These are phyloP conservation scores for Fragum sueziense DNA, from an alignment of 2,888 invertebrate genomes.

Conservation along the genomic window DNA sequence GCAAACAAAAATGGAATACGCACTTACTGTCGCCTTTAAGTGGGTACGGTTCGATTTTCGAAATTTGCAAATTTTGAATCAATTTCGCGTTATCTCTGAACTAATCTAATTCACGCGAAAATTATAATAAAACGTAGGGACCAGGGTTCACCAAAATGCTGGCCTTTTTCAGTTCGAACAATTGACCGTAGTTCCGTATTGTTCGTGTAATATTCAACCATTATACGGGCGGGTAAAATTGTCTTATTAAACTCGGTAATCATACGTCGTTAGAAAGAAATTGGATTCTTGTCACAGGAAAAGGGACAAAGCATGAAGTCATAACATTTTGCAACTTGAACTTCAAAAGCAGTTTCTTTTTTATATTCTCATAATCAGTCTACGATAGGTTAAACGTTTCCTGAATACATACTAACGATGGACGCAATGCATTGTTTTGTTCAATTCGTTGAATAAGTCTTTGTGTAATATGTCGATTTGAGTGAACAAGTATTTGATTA, in stretches of 20 bases:
- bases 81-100: not conserved
- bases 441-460: too few relatives aligned
- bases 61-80: not conserved
- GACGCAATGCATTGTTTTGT: too few relatives aligned
- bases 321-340: too few relatives aligned
- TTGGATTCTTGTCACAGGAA: not conserved
- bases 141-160: not conserved
- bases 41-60: not conserved
- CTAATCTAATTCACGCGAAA: not conserved
- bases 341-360: too few relatives aligned
- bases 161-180: slow-evolving; percentile 12
- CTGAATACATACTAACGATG: too few relatives aligned
- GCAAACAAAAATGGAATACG: not conserved
- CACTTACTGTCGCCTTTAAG: not conserved
- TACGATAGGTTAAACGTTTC: too few relatives aligned
- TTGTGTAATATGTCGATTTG: too few relatives aligned
- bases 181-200: slow-evolving; percentile 3
- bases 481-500: too few relatives aligned
- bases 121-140: slow-evolving; percentile 9
- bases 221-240: slow-evolving; percentile 14
- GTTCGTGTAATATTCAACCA: not conserved
- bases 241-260: slow-evolving; percentile 23
- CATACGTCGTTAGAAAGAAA: slow-evolving; percentile 18
- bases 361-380: too few relatives aligned
- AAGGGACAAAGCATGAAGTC: not conserved